Percentiles rank a stretch among this genome's conserved stretches.
phyloP scores from a whole-genome alignment of 2,797 vertebrate genomes.

The Coilia nasus region DNA sequence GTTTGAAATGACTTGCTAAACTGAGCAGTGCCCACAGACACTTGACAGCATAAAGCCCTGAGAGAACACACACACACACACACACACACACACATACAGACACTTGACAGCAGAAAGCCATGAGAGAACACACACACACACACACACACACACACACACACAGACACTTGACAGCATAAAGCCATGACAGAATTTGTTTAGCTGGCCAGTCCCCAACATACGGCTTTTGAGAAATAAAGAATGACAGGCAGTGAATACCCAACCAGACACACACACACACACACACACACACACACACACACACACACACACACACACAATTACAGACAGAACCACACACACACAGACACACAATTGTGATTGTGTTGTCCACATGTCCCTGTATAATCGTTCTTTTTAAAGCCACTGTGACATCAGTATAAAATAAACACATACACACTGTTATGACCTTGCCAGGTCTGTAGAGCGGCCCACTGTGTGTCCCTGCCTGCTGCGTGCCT shows the following conservation, averaged over 20 bases:
- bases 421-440: constrained; percentile 46
- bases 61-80: too few species aligned
- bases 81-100: too few species aligned
- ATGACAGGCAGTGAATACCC: constrained; percentile 48
- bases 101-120: too few species aligned
- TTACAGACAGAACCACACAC: too few species aligned
- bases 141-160: too few species aligned
- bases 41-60: constrained; percentile 4
- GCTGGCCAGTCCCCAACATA: constrained; percentile 18
- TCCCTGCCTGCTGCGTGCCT: too few species aligned
- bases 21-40: constrained; percentile 32
- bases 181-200: constrained; percentile 34
- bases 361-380: constrained; percentile 60
- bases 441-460: too few species aligned
- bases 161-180: constrained; percentile 36
- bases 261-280: constrained; percentile 27
- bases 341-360: constrained; percentile 41
- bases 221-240: constrained; percentile 42
- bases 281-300: not conserved
- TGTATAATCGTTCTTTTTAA: constrained; percentile 67
- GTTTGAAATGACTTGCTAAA: constrained; percentile 31
- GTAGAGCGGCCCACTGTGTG: too few species aligned
- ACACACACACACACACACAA: not conserved
- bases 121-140: too few species aligned
- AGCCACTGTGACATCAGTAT: constrained; percentile 71